Percentiles rank a stretch among this genome's conserved stretches.
Conservation (phyloP, 2,113 vertebrate species). For the Casuarius casuarius region DNA sequence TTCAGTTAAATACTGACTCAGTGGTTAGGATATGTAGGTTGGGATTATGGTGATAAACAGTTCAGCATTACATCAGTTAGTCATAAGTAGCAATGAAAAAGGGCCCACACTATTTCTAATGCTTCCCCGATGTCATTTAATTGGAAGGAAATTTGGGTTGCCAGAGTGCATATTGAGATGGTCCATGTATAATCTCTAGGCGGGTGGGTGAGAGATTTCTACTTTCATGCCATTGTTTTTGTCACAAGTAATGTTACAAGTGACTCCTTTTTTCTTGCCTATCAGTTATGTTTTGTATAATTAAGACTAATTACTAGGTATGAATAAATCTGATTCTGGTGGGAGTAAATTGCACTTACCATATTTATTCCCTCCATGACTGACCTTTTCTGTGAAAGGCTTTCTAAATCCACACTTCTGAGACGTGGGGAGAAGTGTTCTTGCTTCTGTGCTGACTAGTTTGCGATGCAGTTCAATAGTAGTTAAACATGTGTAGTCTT, state of each 20-base stretch:
- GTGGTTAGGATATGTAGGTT: conserved; percentile 49
- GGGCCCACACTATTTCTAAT: conserved; percentile 15
- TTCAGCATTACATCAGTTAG: conserved; percentile 38
- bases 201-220: neutral
- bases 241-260: neutral
- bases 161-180: neutral
- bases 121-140: conserved; percentile 29
- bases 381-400: conserved; percentile 46
- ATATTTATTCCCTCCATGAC: conserved; percentile 31
- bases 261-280: conserved; percentile 2
- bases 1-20: conserved; percentile 54
- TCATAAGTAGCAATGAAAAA: conserved; percentile 48
- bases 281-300: conserved; percentile 32
- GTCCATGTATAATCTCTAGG: neutral
- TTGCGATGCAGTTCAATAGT: neutral
- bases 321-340: conserved; percentile 38
- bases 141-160: conserved; percentile 1
- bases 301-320: conserved; percentile 37
- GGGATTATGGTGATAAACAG: conserved; percentile 26
- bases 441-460: neutral
- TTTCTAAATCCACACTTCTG: neutral
- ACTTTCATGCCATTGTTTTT: conserved; percentile 10
- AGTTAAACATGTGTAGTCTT: neutral
- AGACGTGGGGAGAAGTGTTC: neutral
- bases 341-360: conserved; percentile 31